Base-by-base conservation (phyloP, 2,113 vertebrate species). In the Strix aluco region DNA sequence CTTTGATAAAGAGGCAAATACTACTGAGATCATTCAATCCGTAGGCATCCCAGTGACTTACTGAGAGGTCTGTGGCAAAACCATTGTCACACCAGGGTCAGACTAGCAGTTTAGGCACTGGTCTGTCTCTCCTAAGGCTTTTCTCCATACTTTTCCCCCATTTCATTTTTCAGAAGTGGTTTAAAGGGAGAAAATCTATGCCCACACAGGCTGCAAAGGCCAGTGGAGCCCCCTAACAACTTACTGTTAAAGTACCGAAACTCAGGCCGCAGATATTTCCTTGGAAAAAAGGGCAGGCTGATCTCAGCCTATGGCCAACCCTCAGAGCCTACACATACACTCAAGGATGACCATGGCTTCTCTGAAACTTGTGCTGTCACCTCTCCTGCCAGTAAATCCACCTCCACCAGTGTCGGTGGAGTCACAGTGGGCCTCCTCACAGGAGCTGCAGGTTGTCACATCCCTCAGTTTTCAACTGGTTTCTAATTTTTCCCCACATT, bases 11-110 rank as follows among this genome's bases (percentile, higher is more conserved):
- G 30, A 38, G 51, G 36, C 22, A 59, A 78, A 32, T 42, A 6
- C 17, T 15, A 8, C 1, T 30, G n/a, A 52, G 15, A 26, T 57
- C 14, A 32, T 34, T 71, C 3, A 0, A 26, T 20, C 20, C 0
- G 29, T 1, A 13, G 34, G 52, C 26, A 52, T 13, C 44, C 22
- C 38, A 23, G 26, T 6, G 46, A 46, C 19, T 16, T 69, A 69
- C 34, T n/a, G 47, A 47, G 19, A 55, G 20, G 16, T 36, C 4
- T 42, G 40, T 5, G n/a, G 25, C 6, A 47, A 70, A 55, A 22
- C 13, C 15, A 8, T 46, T 46, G 34, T 10, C 36, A 22, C 17
- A 3, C 8, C 26, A 19, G 10, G 15, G 32, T 44, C 9, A 38
- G 7, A 66, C 3, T 5, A 40, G 22, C 26, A 40, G 10, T 6